These are phyloP conservation scores for Mamestra brassicae DNA, from an alignment of 2,888 invertebrate species.

Conservation along the genomic window DNA sequence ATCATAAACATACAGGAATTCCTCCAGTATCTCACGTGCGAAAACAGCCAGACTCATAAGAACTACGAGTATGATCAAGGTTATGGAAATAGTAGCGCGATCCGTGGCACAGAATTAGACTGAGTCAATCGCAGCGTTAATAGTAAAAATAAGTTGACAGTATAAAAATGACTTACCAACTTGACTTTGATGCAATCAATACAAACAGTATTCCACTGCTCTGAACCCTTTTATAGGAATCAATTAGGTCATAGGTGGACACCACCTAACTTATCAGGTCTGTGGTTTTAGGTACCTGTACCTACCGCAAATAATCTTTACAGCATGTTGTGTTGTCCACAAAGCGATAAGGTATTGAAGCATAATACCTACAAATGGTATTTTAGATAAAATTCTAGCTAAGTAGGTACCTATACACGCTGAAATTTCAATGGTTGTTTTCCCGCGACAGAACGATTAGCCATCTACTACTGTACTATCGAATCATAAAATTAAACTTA, in stretches of 20 bases:
- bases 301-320: slow-evolving; percentile 26
- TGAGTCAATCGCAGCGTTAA: not conserved
- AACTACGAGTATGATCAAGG: too few relatives aligned
- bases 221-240: slow-evolving; percentile 40
- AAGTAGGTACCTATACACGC: too few relatives aligned
- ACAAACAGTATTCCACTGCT: not conserved
- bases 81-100: too few relatives aligned
- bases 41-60: not conserved
- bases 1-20: not conserved
- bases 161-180: slow-evolving; percentile 36
- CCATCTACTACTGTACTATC: too few relatives aligned
- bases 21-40: not conserved
- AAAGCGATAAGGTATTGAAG: slow-evolving; percentile 18
- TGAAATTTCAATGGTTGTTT: too few relatives aligned
- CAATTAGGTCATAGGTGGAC: slow-evolving; percentile 1
- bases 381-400: too few relatives aligned
- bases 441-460: too few relatives aligned
- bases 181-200: not conserved
- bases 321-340: not conserved
- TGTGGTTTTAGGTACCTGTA: slow-evolving; percentile 34
- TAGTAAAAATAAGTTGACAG: not conserved
- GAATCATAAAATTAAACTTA: too few relatives aligned
- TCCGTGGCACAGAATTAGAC: not conserved
- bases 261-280: slow-evolving; percentile 19
- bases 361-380: not conserved